A percentile compares a stretch with the other conserved stretches of the same genome.
Evolutionary conservation across 92 coral and sea anemone genomes (phyloP).

Genomic region (Anthopleura xanthogrammica): DNA sequence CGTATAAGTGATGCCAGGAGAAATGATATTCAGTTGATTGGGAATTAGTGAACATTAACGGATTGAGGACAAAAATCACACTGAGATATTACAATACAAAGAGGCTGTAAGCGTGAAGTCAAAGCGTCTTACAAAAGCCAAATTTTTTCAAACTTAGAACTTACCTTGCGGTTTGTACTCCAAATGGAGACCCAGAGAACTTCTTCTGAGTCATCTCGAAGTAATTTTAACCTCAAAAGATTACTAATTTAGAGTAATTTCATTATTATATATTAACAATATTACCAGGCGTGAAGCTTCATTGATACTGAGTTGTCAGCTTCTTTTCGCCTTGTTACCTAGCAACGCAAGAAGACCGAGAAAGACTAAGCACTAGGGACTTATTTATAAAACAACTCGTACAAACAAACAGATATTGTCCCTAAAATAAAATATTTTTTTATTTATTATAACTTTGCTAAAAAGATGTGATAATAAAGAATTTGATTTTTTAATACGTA

Average conservation of each 20-base stretch:
- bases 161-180: conserved; percentile 92
- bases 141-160: conserved; percentile 6
- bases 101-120: background rate
- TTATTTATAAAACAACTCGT: background rate
- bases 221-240: conserved; percentile 1
- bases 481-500: background rate
- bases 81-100: background rate
- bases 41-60: background rate
- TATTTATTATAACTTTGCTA: background rate
- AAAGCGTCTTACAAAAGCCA: background rate
- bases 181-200: conserved; percentile 91
- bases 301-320: conserved; percentile 26
- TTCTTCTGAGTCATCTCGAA: conserved; percentile 84
- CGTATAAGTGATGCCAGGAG: background rate
- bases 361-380: conserved; percentile 18
- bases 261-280: background rate
- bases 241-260: background rate
- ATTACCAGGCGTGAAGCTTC: conserved; percentile 23
- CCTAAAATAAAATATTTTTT: background rate
- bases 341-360: conserved; percentile 15
- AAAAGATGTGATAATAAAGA: background rate
- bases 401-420: background rate
- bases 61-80: background rate
- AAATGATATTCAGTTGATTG: background rate
- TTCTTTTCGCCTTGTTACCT: conserved; percentile 12